These are phyloP conservation scores for Heliothis subflexa DNA, from an alignment of 1,140 invertebrate species.

Conservation along the genomic window DNA sequence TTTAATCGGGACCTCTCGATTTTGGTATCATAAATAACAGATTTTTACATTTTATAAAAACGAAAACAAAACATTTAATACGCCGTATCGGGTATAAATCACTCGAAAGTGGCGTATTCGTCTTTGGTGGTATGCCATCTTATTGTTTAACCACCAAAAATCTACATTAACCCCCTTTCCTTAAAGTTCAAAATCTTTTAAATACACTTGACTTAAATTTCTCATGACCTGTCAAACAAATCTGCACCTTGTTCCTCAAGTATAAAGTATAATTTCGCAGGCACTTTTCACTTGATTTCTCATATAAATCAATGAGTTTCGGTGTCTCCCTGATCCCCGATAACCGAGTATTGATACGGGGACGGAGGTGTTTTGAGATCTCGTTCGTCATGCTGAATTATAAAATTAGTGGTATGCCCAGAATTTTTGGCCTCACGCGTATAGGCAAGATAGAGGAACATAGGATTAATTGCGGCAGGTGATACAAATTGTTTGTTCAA, in stretches of 20 bases:
- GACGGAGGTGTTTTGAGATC: slow-evolving; percentile 71
- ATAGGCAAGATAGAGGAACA: neutral
- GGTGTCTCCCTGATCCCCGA: slow-evolving; percentile 67
- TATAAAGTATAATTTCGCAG: slow-evolving; percentile 45
- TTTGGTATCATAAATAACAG: slow-evolving; percentile 81
- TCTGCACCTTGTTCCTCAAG: neutral
- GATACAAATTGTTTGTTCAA: slow-evolving; percentile 18
- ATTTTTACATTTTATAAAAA: slow-evolving; percentile 82
- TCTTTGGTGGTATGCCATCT: slow-evolving; percentile 77
- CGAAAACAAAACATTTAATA: slow-evolving; percentile 83
- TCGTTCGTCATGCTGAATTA: slow-evolving; percentile 63
- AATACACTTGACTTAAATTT: neutral
- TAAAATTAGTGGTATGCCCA: slow-evolving; percentile 64
- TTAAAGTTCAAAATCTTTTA: slow-evolving; percentile 44
- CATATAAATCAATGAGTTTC: slow-evolving; percentile 79
- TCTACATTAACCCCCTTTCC: slow-evolving; percentile 15
- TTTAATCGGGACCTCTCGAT: slow-evolving; percentile 81
- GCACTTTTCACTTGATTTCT: slow-evolving; percentile 55
- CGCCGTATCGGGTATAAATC: slow-evolving; percentile 80
- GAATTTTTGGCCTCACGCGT: slow-evolving; percentile 48
- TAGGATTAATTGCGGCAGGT: slow-evolving; percentile 13
- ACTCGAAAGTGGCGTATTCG: slow-evolving; percentile 78
- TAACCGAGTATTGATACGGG: slow-evolving; percentile 77
- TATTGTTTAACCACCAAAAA: slow-evolving; percentile 41
- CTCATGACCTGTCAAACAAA: neutral